Evolutionary conservation across 2,113 vertebrate species (phyloP).

Genomic region (Mola mola): DNA sequence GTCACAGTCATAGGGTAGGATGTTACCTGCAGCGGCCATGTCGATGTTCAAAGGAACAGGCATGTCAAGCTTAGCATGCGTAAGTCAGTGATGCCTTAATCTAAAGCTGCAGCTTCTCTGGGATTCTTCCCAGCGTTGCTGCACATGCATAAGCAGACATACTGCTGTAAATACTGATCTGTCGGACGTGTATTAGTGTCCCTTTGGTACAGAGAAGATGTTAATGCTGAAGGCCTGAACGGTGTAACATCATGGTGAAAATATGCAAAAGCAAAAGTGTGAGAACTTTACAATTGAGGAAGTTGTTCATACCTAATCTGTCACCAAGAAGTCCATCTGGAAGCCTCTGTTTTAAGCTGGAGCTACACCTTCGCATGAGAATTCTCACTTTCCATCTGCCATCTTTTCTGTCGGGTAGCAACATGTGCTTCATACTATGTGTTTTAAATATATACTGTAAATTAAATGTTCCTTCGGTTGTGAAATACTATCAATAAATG

Average conservation of each 20-base stretch:
- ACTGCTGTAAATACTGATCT: conserved; percentile 14
- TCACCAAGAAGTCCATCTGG: conserved; percentile 45
- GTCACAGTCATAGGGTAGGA: conserved; percentile 1
- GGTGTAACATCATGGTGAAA: conserved; percentile 51
- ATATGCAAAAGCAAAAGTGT: conserved; percentile 51
- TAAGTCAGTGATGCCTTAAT: conserved; percentile 54
- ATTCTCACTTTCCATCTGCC: conserved; percentile 48
- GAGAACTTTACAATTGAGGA: conserved; percentile 24
- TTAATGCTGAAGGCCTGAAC: conserved; percentile 33
- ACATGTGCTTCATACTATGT: conserved; percentile 18
- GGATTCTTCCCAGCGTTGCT: conserved; percentile 21
- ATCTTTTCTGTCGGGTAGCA: conserved; percentile 26
- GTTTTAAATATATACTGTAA: conserved; percentile 26
- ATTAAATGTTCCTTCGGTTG: neutral
- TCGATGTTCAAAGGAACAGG: conserved; percentile 48
- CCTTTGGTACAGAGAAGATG: conserved; percentile 24
- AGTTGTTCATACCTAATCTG: conserved; percentile 49
- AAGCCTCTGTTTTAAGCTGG: conserved; percentile 36
- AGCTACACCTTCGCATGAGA: conserved; percentile 36
- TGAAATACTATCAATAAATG: conserved; percentile 15
- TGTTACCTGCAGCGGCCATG: conserved; percentile 9
- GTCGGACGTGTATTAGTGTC: conserved; percentile 13
- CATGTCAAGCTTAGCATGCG: conserved; percentile 54
- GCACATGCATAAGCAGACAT: conserved; percentile 27
- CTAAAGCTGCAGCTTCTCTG: conserved; percentile 50